Percentiles rank a stretch among this genome's conserved stretches.
phyloP scores from a whole-genome alignment of 2,888 invertebrate species.

The Archaeoteleia sp. region DNA sequence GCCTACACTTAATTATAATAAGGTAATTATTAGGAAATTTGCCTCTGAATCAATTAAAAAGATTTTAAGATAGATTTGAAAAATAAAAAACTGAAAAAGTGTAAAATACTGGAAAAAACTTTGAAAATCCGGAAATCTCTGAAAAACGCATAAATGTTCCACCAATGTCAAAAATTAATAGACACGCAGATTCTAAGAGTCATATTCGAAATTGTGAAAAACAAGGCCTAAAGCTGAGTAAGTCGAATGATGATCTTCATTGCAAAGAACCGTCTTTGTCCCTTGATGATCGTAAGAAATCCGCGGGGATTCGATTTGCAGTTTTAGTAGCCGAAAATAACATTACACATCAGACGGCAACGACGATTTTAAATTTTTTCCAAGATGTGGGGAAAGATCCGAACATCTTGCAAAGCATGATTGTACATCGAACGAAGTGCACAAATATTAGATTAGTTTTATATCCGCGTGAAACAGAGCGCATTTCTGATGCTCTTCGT shows the following conservation, averaged over 20 bases:
- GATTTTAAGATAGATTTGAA: too few species aligned
- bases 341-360: conserved; percentile 21
- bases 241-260: background rate
- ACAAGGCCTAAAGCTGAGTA: too few species aligned
- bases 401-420: conserved; percentile 26
- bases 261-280: conserved; percentile 2
- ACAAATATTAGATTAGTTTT: conserved; percentile 21
- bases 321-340: conserved; percentile 32
- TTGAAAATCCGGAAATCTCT: too few species aligned
- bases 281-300: conserved; percentile 21
- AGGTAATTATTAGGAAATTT: too few species aligned
- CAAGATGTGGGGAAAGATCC: conserved; percentile 34
- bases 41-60: too few species aligned
- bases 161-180: conserved; percentile 6
- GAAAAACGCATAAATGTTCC: too few species aligned
- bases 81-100: too few species aligned
- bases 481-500: background rate
- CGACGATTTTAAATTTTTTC: conserved; percentile 25
- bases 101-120: too few species aligned
- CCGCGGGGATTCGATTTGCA: conserved; percentile 36
- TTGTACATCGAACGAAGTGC: conserved; percentile 15
- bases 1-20: too few species aligned
- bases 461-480: conserved; percentile 9
- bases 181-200: background rate
- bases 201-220: too few species aligned